Evolutionary conservation across 2,797 vertebrate species (phyloP), one percentile per base, ranked within the genome.

Genomic region (Astyanax mexicanus): DNA sequence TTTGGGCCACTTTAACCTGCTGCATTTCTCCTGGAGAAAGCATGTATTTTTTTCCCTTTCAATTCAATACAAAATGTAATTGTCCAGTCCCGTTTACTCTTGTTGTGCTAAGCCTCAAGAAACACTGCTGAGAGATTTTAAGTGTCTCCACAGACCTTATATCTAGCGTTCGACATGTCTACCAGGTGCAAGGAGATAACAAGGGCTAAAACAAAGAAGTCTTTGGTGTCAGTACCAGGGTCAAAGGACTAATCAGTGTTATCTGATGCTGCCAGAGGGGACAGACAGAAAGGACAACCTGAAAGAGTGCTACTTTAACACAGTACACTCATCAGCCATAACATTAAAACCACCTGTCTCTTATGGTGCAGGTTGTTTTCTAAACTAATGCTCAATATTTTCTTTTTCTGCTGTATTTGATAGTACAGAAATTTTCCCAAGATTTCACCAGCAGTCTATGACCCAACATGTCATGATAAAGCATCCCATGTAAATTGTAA

Each of bases 181-280:
- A 27, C 10, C 37, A 35, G 61, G 19, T 42, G 19, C 38, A 44
- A 6, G 38, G 38, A 25, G 38, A 64, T 42, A 42, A 58, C 29
- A 13, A 23, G n/a, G 42, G 10, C 38, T 13, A 25, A 44, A 44
- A 42, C 40, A 65, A 27, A 35, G 17, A 4, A 17, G 61, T 6
- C 19, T 45, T 44, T 8, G 10, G 21, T 45, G 40, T 65, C 38
- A 0, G 19, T 45, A 27, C 3, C 61, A 15, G 40, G 40, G 61
- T 45, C 21, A 45, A 13, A 65, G 38, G 38, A 13, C 40, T 25
- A 27, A 45, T 44, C 40, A 45, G 61, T 29, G 21, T 44, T 27
- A 44, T 65, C 23, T 65, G 12, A 23, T 65, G 61, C 61, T 64
- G 61, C 45, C 47, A 49, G n/a, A 6, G 4, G 6, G 47, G n/a